Conservation (phyloP, 64 coral and sea anemone genomes). For the Hydrozoanthus tunicans region DNA sequence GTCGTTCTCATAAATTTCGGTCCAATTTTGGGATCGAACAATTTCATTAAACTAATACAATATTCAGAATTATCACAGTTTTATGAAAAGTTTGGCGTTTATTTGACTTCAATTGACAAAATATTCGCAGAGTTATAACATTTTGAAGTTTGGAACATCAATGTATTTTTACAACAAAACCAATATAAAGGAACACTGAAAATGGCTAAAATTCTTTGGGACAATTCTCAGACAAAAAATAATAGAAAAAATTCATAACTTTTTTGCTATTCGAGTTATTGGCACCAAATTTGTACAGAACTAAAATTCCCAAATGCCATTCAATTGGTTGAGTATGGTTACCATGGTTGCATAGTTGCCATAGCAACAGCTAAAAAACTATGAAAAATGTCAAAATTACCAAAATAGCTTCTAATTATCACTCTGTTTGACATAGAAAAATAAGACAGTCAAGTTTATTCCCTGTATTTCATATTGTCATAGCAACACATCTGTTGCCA, state of each 20-base stretch:
- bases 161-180: background rate
- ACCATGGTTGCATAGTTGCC: slow-evolving; percentile 5
- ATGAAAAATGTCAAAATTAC: background rate
- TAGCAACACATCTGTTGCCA: background rate
- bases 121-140: background rate
- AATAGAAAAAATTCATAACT: background rate
- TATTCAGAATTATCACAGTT: background rate
- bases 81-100: background rate
- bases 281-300: slow-evolving; percentile 2
- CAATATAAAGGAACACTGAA: background rate
- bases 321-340: background rate
- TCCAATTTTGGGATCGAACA: background rate
- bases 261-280: background rate
- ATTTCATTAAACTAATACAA: background rate
- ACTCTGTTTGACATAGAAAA: background rate
- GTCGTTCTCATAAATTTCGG: background rate
- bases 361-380: slow-evolving; percentile 1
- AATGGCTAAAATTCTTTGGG: background rate
- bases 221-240: background rate
- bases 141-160: background rate
- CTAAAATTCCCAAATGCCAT: background rate
- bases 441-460: background rate
- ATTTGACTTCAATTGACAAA: background rate
- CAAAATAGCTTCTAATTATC: background rate
- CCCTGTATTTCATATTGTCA: background rate